Base-by-base conservation (phyloP, 2,888 invertebrate species). In the Mythimna albipuncta region DNA sequence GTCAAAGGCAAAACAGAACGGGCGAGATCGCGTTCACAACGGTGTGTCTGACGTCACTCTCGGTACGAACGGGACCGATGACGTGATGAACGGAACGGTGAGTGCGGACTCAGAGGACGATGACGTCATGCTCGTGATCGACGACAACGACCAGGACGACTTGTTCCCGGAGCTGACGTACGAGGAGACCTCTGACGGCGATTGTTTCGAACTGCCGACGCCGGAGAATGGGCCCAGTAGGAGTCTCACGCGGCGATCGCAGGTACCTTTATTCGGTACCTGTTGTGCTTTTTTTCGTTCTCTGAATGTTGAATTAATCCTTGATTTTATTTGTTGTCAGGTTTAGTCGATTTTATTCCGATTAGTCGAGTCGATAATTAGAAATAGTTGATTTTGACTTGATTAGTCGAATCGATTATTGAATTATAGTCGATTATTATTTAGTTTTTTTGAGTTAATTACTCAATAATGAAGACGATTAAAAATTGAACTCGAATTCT, bases 101-200 rank as follows among this genome's bases (percentile, higher is more conserved):
- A 94, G 93, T 91, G 92, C 90, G 73, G 91, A 90, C 66, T 89
- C 91, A 55, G 91, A 89, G 55, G 92, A 91, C 63, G 91, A 90
- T 63, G 91, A 91, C 74, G 92, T 86, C 77, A 88, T 88, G 85
- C 89, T 91, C 80, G 90, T 94, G 74, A 89, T 90, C 66, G 89
- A 91, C 65, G 93, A 93, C 85, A 91, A 89, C 62, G 93, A 93
- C 70, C 88, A 89, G 26, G 96, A 96, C 87, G 96, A 96, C 77
- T 85, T 93, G 90, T 96, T 94, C 91, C 96, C 96, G 63, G 96
- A 96, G 87, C 91, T 96, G 75, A 89, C 94, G 54, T 96, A 96
- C 82, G 96, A 95, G 66, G 96, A 96, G 67, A 91, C 89, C 41
- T 94, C 94, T 1, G 95, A 95, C 77, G 90, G 88, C 50, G 95